Percentiles rank a stretch among this genome's conserved stretches.
Evolutionary conservation across 2,797 vertebrate species (phyloP).

Genomic region (Aldrovandia affinis): DNA sequence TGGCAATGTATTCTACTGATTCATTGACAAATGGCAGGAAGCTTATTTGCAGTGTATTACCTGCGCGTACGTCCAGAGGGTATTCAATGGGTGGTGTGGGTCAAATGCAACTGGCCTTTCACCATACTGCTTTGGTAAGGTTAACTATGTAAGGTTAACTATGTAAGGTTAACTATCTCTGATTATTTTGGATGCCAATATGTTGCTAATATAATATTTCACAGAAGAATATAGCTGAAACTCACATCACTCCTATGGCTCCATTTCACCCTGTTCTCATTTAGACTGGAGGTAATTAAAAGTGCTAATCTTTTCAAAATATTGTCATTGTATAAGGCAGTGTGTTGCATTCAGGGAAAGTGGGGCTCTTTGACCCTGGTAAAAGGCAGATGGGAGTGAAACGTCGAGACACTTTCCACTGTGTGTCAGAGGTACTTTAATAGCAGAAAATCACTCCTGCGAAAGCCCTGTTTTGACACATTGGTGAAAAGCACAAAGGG

Average conservation of each 20-base stretch:
- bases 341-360: background rate
- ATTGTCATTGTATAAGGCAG: background rate
- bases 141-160: no score
- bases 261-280: background rate
- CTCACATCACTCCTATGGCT: background rate
- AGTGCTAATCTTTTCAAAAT: background rate
- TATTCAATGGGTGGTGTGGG: no score
- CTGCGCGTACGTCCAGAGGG: no score
- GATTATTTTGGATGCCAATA: no score
- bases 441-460: background rate
- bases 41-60: no score
- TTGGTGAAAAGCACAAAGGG: background rate
- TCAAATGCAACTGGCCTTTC: no score
- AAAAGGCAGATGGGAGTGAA: background rate
- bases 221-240: background rate
- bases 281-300: background rate
- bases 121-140: no score
- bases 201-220: no score
- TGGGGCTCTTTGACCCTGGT: background rate
- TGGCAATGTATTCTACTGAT: no score
- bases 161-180: no score
- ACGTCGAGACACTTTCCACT: background rate
- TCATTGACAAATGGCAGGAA: no score
- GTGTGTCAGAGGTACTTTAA: background rate
- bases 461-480: conserved; percentile 1